phyloP scores from a whole-genome alignment of 2,797 vertebrate species.

The Ctenochaetus hawaiiensis region DNA sequence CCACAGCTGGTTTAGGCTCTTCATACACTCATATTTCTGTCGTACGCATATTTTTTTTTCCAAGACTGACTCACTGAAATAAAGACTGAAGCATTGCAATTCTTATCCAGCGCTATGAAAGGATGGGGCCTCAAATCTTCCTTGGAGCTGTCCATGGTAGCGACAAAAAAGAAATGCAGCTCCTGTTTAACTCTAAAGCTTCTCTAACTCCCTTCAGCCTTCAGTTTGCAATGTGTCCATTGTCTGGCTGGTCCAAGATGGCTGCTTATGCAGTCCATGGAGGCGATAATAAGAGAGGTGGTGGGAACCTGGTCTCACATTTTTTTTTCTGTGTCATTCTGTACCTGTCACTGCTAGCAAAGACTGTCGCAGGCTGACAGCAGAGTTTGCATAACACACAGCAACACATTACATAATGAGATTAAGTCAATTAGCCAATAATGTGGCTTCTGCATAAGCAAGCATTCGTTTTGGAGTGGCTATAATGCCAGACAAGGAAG shows the following conservation, averaged over 20 bases:
- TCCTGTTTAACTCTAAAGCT: constrained; percentile 37
- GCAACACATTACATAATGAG: constrained; percentile 65
- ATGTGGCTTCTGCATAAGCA: constrained; percentile 59
- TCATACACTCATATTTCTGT: constrained; percentile 67
- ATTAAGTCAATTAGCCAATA: constrained; percentile 71
- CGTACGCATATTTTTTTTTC: constrained; percentile 33
- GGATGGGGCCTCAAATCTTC: constrained; percentile 40
- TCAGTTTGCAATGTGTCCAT: constrained; percentile 28
- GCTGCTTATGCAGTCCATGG: constrained; percentile 46
- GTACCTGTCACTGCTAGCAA: constrained; percentile 63
- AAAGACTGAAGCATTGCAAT: constrained; percentile 45
- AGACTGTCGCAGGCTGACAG: constrained; percentile 59
- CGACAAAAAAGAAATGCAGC: constrained; percentile 42
- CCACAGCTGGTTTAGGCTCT: constrained; percentile 74
- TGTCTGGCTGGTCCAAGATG: constrained; percentile 43
- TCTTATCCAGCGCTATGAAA: constrained; percentile 54
- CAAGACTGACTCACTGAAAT: constrained; percentile 56
- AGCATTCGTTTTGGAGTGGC: constrained; percentile 27
- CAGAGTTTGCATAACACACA: constrained; percentile 64
- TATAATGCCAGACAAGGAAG: constrained; percentile 28
- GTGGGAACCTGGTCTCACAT: constrained; percentile 27
- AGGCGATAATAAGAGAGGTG: constrained; percentile 45
- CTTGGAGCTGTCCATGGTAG: constrained; percentile 54
- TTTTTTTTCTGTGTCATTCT: constrained; percentile 47
- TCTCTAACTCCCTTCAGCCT: constrained; percentile 16